Conservation (phyloP, 2,888 invertebrate species). For the Portevinia maculata region DNA sequence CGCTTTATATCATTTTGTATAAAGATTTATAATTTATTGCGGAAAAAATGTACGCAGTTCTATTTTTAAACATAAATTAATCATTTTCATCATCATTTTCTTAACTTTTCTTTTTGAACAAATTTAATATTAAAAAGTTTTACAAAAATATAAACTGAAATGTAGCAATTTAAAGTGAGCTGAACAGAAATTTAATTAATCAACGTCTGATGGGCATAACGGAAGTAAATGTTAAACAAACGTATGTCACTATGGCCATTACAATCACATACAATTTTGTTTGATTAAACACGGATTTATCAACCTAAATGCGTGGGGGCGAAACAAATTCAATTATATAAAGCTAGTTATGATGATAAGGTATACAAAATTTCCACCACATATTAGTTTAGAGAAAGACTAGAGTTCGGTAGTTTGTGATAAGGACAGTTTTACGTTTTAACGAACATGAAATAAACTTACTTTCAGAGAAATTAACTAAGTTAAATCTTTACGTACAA, state of each 20-base stretch:
- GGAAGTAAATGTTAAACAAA: conserved; percentile 27
- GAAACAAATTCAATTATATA: conserved; percentile 13
- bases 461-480: too few species aligned
- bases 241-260: conserved; percentile 32
- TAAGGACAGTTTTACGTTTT: too few species aligned
- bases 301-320: conserved; percentile 29
- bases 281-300: conserved; percentile 32
- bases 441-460: too few species aligned
- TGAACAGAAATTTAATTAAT: neutral
- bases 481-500: too few species aligned
- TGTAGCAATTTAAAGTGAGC: neutral
- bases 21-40: conserved; percentile 61
- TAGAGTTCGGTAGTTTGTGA: too few species aligned
- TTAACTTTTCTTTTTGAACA: conserved; percentile 3
- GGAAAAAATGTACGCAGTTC: conserved; percentile 46
- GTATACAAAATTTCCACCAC: neutral
- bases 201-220: conserved; percentile 5
- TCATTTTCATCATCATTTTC: conserved; percentile 24
- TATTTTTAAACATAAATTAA: conserved; percentile 60
- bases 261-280: conserved; percentile 36
- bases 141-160: conserved; percentile 31
- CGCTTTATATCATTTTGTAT: conserved; percentile 42
- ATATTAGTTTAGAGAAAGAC: neutral
- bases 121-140: neutral
- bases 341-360: neutral